A percentile compares a stretch with the other conserved stretches of the same genome.
These are phyloP conservation scores for Steinernema feltiae DNA, from an alignment of 1,140 invertebrate genomes.

Conservation along the genomic window DNA sequence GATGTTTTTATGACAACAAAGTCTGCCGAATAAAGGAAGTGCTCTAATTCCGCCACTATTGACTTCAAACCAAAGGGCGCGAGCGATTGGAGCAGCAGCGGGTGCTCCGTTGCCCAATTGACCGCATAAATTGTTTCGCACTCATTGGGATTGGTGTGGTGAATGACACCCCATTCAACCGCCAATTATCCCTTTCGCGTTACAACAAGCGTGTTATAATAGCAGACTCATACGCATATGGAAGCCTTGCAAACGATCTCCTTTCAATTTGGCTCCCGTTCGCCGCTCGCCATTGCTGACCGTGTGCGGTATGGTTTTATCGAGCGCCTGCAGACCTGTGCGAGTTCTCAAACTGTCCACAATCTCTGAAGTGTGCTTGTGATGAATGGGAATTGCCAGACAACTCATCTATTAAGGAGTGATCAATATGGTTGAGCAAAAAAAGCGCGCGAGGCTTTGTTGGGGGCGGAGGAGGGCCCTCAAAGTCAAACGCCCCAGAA, in stretches of 20 bases:
- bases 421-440: slow-evolving; percentile 10
- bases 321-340: neutral
- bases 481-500: neutral
- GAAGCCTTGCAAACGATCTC: neutral
- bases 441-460: neutral
- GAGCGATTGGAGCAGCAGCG: neutral
- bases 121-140: slow-evolving; percentile 9
- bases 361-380: neutral
- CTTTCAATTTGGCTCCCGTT: neutral
- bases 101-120: slow-evolving; percentile 1
- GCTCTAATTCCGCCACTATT: neutral
- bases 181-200: neutral
- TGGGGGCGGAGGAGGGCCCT: neutral
- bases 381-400: neutral
- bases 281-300: neutral
- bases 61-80: neutral
- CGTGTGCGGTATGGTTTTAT: neutral
- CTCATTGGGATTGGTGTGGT: neutral
- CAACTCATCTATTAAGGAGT: slow-evolving; percentile 12
- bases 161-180: slow-evolving; percentile 6
- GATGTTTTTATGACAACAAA: neutral
- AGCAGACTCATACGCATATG: neutral
- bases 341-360: neutral
- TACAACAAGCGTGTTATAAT: slow-evolving; percentile 1
- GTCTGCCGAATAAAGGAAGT: neutral